Conservation (phyloP, 2,888 invertebrate species). For the Pandemis heparana region DNA sequence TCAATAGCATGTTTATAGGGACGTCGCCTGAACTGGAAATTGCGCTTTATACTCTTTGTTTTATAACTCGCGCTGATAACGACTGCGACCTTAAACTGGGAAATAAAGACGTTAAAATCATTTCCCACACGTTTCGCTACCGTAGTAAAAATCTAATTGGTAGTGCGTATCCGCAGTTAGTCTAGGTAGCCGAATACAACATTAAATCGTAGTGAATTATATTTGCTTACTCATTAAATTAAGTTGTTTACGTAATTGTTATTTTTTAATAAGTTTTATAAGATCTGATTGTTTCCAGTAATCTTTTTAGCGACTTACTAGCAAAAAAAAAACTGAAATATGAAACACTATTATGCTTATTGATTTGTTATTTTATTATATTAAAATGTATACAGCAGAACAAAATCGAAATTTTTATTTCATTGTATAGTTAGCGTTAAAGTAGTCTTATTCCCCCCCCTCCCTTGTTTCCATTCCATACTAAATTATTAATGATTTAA, state of each 20-base stretch:
- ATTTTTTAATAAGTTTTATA: no score
- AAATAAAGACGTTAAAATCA: conserved; percentile 89
- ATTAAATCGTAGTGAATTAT: not conserved
- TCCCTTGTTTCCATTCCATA: no score
- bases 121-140: conserved; percentile 90
- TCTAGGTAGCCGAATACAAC: conserved; percentile 47
- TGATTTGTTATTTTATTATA: not conserved
- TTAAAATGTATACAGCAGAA: not conserved
- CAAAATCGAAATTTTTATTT: not conserved
- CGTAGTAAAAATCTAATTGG: conserved; percentile 92
- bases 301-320: no score
- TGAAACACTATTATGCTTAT: not conserved
- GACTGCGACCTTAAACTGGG: conserved; percentile 91
- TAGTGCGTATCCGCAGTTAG: conserved; percentile 93
- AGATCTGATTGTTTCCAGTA: not conserved
- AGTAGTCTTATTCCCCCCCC: no score
- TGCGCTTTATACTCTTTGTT: conserved; percentile 95
- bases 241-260: not conserved
- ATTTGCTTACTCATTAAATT: not conserved
- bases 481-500: no score
- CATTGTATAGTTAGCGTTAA: not conserved
- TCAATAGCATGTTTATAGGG: conserved; percentile 92
- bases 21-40: conserved; percentile 97
- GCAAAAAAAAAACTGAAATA: no score
- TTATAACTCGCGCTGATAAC: conserved; percentile 90